Evolutionary conservation across 2,888 invertebrate species (phyloP).

Genomic region (Diarsia brunnea): DNA sequence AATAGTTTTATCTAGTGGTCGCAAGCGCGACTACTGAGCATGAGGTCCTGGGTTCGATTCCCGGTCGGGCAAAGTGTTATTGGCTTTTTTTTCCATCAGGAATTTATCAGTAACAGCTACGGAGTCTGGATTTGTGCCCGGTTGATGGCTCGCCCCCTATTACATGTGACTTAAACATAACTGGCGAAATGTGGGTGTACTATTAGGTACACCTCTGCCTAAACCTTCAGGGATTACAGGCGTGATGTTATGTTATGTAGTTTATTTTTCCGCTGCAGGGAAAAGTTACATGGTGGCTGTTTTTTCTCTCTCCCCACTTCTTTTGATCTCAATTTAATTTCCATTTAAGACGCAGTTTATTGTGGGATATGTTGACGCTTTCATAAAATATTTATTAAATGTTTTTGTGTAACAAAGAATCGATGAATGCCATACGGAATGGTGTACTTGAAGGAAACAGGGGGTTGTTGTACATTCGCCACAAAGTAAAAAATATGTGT

Average conservation of each 20-base stretch:
- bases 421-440: background rate
- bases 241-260: background rate
- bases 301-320: background rate
- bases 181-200: background rate
- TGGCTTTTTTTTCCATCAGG: background rate
- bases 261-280: too few species aligned
- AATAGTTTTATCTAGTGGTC: background rate
- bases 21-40: background rate
- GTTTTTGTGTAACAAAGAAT: background rate
- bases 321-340: background rate
- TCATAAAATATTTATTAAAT: background rate
- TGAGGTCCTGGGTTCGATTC: background rate
- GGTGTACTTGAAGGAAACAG: background rate
- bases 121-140: background rate
- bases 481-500: too few species aligned
- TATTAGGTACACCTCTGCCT: background rate
- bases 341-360: background rate
- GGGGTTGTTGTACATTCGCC: too few species aligned
- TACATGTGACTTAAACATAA: background rate
- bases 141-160: too few species aligned
- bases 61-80: background rate
- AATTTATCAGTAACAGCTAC: background rate
- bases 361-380: background rate
- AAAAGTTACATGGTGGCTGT: background rate
- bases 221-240: background rate